Evolutionary conservation across 2,797 vertebrate genomes (phyloP), one percentile per base, ranked within the genome.

Genomic region (Sebastes trivittatus): DNA sequence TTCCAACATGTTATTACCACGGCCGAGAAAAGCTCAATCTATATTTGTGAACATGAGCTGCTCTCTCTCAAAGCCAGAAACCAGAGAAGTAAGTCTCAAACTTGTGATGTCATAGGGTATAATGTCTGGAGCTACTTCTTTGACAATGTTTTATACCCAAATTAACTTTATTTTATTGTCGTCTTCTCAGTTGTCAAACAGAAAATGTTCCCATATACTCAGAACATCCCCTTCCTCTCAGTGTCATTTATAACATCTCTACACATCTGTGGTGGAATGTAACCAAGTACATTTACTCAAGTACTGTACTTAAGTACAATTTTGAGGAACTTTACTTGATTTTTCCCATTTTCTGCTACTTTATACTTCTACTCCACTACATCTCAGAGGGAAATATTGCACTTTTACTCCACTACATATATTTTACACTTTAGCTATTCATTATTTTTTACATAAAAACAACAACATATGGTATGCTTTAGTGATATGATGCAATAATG

Each of bases 61-160:
- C 60, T 36, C 60, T 34, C 11, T 63, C 56, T 9, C 55, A 58
- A 58, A 58, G 55, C 55, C 23, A 58, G 18, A 62, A 62, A 34
- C 9, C 55, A 27, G 55, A 58, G 9, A n/a, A 36, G n/a, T 38
- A 63, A 23, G n/a, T 36, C 22, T 42, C 62, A 38, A 38, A 36
- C 20, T 4, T 34, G 29, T 34, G 25, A 29, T 60, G 29, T 61
- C 61, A 36, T 63, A 7, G 0, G 34, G 11, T 38, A 42, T 22
- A 22, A 34, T 22, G 60, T 62, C 60, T 22, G 34, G 36, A 38
- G 36, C 36, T 62, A 5, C 60, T 22, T 4, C 30, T 7, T 23
- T 36, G 60, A 22, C 59, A n/a, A n/a, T 1, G 29, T 60, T 30
- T n/a, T n/a, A 46, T 52, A n/a, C 49, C 49, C 0, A n/a, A 52